Evolutionary conservation across 1,140 invertebrate species (phyloP), one percentile per base, ranked within the genome.

Genomic region (Acromyrmex charruanus): DNA sequence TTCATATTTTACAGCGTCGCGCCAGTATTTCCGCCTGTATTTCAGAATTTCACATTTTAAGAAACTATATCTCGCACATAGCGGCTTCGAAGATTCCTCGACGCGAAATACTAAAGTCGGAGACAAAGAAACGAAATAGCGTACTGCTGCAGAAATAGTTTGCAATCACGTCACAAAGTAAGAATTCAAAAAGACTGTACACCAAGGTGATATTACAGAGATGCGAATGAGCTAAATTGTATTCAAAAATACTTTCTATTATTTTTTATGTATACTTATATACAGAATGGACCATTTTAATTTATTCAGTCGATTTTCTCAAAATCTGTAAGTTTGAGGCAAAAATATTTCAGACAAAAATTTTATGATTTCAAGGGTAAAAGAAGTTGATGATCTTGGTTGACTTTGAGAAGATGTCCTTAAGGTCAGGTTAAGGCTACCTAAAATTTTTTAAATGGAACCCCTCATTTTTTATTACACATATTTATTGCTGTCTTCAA

Each of bases 1-100:
- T 82, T 89, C 77, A 69, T 82, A 63, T 87, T 65, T 39, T 63
- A 84, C 49, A 59, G 77, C 75, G 14, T 28, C 49, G 44, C 75
- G 21, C 6, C 59, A 63, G n/a, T 51, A 79, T 77, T 85, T 49
- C 61, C 49, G 49, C 28, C 65, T 61, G 28, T 86, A 77, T 86
- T 53, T 16, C 51, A 61, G 63, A 59, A 59, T 82, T 86, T 81
- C 63, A 58, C 35, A 16, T 16, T 49, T 28, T 6, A 14, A 55
- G 53, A 61, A 81, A 66, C 53, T 39, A 51, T 81, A 18, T 81
- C 63, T 51, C n/a, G 39, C 25, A 51, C 25, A 51, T 81, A 66
- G 18, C 69, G 55, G 35, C 51, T 44, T 71, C 39, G 18, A 74
- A 84, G 39, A 84, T 84, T 75, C 39, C 14, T 14, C 12, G 69